phyloP scores from a whole-genome alignment of 2,113 vertebrate genomes.

The Sigmodon hispidus region DNA sequence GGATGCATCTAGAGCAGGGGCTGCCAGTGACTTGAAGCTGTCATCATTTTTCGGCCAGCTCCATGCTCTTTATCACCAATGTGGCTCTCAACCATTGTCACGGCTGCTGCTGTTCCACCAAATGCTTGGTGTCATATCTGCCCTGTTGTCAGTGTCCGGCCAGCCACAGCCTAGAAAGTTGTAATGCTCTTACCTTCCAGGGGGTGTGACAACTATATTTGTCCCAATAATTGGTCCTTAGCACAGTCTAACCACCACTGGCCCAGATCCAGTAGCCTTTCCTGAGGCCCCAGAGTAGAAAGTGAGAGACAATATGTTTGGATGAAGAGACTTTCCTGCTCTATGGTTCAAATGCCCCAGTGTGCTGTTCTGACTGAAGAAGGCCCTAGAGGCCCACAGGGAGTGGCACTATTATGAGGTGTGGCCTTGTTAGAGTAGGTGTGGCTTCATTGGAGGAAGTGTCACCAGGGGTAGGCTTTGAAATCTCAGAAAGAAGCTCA shows the following conservation, averaged over 20 bases:
- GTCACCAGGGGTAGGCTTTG: neutral
- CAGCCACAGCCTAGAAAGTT: neutral
- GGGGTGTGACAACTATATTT: neutral
- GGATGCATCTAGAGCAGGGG: neutral
- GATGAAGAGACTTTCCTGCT: neutral
- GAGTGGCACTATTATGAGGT: neutral
- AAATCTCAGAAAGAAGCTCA: neutral
- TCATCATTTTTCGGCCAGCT: neutral
- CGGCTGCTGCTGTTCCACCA: neutral
- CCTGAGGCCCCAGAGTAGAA: neutral
- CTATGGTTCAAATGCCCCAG: rapidly evolving
- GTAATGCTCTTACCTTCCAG: neutral
- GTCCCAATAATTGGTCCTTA: neutral
- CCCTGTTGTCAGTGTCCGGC: neutral
- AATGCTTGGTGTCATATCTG: rapidly evolving
- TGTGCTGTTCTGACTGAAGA: neutral
- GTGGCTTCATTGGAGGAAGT: neutral
- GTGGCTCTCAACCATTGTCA: rapidly evolving
- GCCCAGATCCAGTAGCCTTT: neutral
- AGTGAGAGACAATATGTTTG: rapidly evolving
- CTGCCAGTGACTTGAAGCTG: neutral
- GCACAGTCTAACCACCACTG: neutral
- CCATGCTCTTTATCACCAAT: neutral
- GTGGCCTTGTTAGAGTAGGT: neutral
- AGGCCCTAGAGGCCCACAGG: neutral